Conservation (phyloP, 2,113 vertebrate species). For the Cochlearius cochlearius region DNA sequence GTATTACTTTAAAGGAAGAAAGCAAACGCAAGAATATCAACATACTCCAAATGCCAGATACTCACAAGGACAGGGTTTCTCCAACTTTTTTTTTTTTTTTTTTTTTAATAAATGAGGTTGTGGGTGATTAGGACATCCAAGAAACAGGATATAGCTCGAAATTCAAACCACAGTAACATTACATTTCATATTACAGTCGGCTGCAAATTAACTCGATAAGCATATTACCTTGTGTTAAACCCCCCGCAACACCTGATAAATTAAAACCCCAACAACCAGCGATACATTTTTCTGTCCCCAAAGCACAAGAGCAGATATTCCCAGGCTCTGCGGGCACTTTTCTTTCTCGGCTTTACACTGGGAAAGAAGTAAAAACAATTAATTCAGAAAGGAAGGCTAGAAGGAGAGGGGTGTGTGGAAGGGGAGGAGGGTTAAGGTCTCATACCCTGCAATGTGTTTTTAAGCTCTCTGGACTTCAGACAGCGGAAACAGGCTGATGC, state of each 20-base stretch:
- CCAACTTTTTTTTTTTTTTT: background rate
- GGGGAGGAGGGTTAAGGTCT: constrained; percentile 61
- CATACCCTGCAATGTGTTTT: constrained; percentile 68
- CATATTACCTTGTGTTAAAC: constrained; percentile 7
- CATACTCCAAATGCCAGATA: background rate
- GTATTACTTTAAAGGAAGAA: background rate
- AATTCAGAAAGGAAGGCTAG: constrained; percentile 28
- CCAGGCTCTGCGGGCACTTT: background rate
- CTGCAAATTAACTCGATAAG: constrained; percentile 5
- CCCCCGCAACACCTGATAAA: background rate
- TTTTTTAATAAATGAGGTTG: background rate
- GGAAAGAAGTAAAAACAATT: constrained; percentile 51
- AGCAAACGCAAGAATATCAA: background rate
- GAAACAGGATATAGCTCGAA: background rate
- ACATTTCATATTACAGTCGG: background rate
- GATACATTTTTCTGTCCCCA: background rate
- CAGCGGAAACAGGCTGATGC: constrained; percentile 72
- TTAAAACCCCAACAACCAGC: background rate
- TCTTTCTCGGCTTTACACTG: constrained; percentile 23
- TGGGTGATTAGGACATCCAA: background rate
- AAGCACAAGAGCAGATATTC: constrained; percentile 32
- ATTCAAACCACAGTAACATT: background rate
- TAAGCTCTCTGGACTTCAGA: constrained; percentile 72
- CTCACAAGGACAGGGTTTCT: background rate
- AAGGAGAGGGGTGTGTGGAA: constrained; percentile 23